Base-by-base conservation (phyloP, 2,888 invertebrate species). In the Spisula solida region DNA sequence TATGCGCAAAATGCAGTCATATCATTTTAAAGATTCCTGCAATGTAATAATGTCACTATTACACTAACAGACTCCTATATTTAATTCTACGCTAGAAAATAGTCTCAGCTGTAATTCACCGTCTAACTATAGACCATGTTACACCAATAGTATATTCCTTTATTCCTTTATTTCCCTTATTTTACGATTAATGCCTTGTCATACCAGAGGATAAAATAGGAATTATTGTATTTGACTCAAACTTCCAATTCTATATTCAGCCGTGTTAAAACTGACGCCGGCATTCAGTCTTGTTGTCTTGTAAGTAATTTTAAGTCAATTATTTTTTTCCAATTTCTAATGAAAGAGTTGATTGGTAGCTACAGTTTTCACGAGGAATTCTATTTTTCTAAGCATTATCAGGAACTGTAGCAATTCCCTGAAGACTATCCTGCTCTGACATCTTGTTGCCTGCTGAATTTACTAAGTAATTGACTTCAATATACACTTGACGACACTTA, bases 151-250 rank as follows among this genome's bases (percentile, higher is more conserved):
- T 14, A 51, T 16, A 14, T 14, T 16, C 51, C 12, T 51, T 51
- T 51, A 66, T n/a, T n/a, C n/a, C n/a, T n/a, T n/a, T n/a, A n/a
- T n/a, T 14, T 16, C 51, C 12, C 12, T 51, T 51, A 66, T n/a
- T 25, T 25, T 25, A 66, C 25, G n/a, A 66, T 66, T 66, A 25
- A 66, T 66, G 25, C 25, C 25, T 25, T 66, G 25, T 25, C 25
- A 66, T n/a, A 66, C 25, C 4, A 25, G n/a, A 66, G 25, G 60
- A 66, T 66, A 66, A 25, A 66, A 25, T 20, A n/a, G 60, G 12
- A 66, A 66, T 25, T 66, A 66, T 66, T n/a, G 60, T 66, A 66
- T 10, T 60, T 60, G 60, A 60, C 60, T 66, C 60, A 25, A 66
- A 66, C 10, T 51, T 66, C 60, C 60, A 25, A 25, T 25, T 66